Base-by-base conservation (phyloP, 1,140 invertebrate genomes). In the Caenorhabditis brenneri region DNA sequence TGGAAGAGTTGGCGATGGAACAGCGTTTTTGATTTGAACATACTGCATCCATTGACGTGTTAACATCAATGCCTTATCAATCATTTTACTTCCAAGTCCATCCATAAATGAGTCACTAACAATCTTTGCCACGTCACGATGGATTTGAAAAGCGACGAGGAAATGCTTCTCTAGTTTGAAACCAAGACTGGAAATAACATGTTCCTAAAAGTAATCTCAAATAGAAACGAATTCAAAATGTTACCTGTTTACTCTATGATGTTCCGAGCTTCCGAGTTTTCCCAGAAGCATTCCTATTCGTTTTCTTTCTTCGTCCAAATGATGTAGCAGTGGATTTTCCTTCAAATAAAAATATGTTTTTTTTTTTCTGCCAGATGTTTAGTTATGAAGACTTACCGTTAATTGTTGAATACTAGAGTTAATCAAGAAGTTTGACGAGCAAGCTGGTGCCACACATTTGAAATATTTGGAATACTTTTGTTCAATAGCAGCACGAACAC, bases 1-100 rank as follows among this genome's bases (percentile, higher is more conserved):
- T 6, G 65, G 65, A 24, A 74, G 36, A 7, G 36, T 74, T 74
- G 65, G 36, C 9, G 65, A 74, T 2, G 65, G 65, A 46, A 74
- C n/a, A 12, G 65, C 3, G n/a, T 42, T 74, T 74, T 74, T 74
- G 7, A 42, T 9, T 74, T 42, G 36, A 12, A 74, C 65, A 74
- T 74, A 74, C n/a, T 74, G n/a, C 36, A 74, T 74, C 65, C 65
- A 74, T 31, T 74, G 65, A 24, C 36, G n/a, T 24, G 65, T 74
- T n/a, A 74, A 46, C 19, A 24, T 24, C 36, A 74, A 31, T 74
- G 65, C 65, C 10, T 74, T 74, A 7, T 74, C 65, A 6, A 74
- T n/a, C 65, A 74, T 74, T 15, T 42, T 42, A 24, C n/a, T 74
- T 39, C 65, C 65, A 1, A 74, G 65, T 12, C 5, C 6, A 22